Conservation (phyloP, 2,113 vertebrate genomes). For the Mixornis gularis region DNA sequence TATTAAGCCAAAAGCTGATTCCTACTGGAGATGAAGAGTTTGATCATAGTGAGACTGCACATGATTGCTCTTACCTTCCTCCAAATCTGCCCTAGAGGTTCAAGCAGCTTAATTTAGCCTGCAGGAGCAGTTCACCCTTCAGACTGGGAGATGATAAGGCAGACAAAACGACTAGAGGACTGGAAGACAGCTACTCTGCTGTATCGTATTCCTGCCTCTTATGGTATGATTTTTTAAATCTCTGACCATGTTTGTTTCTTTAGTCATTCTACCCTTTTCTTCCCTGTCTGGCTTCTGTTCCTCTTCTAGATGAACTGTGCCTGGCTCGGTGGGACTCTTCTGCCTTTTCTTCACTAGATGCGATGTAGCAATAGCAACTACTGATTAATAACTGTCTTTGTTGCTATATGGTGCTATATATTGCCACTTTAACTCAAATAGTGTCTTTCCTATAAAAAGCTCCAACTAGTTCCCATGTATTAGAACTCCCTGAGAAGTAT, state of each 20-base stretch:
- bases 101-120: neutral
- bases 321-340: neutral
- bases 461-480: neutral
- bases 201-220: neutral
- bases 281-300: neutral
- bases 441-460: neutral
- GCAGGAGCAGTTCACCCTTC: neutral
- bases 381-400: neutral
- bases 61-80: neutral
- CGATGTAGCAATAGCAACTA: accelerated
- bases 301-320: neutral
- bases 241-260: neutral
- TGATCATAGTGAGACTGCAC: neutral
- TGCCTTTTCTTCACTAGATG: neutral
- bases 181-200: neutral
- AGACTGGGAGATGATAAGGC: neutral
- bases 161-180: neutral
- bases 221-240: neutral
- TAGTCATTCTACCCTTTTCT: neutral
- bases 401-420: neutral
- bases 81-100: neutral
- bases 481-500: neutral
- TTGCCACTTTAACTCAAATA: neutral
- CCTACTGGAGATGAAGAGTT: neutral
- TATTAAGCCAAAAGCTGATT: neutral